A percentile compares a stretch with the other conserved stretches of the same genome.
phyloP scores from a whole-genome alignment of 2,888 invertebrate genomes.

The Cabera pusaria region DNA sequence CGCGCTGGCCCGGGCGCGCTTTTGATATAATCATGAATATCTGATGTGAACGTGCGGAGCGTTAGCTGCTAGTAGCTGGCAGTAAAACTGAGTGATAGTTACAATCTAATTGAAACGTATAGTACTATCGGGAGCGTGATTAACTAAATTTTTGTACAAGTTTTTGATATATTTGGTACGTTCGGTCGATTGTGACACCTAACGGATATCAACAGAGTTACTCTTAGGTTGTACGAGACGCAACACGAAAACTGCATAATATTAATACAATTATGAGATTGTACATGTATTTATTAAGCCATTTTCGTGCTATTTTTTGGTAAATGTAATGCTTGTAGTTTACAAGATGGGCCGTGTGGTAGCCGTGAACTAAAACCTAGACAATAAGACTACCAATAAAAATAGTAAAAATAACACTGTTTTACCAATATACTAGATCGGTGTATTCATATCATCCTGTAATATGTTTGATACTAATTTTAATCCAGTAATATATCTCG shows the following conservation, averaged over 20 bases:
- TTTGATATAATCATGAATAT: conserved; percentile 57
- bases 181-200: conserved; percentile 41
- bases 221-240: conserved; percentile 49
- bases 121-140: conserved; percentile 53
- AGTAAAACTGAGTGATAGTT: conserved; percentile 80
- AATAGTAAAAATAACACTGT: no score
- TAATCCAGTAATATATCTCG: no score
- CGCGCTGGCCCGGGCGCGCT: conserved; percentile 30
- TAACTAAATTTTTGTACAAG: conserved; percentile 73
- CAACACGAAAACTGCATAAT: conserved; percentile 66
- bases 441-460: no score
- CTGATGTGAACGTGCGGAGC: conserved; percentile 59
- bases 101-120: conserved; percentile 77
- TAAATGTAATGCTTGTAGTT: conserved; percentile 71
- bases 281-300: conserved; percentile 71
- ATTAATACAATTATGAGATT: conserved; percentile 65
- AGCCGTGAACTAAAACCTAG: conserved; percentile 3
- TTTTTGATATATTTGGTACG: conserved; percentile 50
- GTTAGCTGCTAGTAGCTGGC: conserved; percentile 78
- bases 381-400: no score
- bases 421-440: no score
- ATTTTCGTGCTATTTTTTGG: conserved; percentile 77
- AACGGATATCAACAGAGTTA: conserved; percentile 42
- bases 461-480: no score
- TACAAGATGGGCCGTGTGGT: conserved; percentile 18